Percentiles rank a stretch among this genome's conserved stretches.
Evolutionary conservation across 2,113 vertebrate genomes (phyloP).

Genomic region (Mugil cephalus): DNA sequence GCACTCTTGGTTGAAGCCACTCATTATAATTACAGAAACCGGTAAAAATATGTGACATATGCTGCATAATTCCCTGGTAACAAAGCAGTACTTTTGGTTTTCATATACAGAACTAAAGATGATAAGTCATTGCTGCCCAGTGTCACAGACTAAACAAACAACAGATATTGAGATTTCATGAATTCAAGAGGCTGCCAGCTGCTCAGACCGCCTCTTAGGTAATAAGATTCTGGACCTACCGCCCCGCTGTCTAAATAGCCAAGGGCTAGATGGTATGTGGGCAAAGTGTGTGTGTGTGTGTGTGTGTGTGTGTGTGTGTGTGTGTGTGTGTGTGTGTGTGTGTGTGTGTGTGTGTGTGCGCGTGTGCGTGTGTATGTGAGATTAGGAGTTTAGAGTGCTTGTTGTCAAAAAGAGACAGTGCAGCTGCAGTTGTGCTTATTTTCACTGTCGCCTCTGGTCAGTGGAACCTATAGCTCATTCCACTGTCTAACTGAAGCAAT

Average conservation of each 20-base stretch:
- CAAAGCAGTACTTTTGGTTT: not conserved
- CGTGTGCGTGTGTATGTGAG: too few relatives aligned
- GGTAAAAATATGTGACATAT: not conserved
- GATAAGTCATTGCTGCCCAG: constrained; percentile 25
- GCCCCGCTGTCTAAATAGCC: constrained; percentile 58
- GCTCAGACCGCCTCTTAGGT: constrained; percentile 59
- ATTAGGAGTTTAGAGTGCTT: constrained; percentile 31
- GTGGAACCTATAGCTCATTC: constrained; percentile 54
- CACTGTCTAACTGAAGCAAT: constrained; percentile 60
- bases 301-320: constrained; percentile 2
- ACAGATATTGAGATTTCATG: constrained; percentile 60
- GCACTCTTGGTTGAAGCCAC: too few relatives aligned
- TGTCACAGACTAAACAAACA: constrained; percentile 48
- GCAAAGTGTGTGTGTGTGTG: constrained; percentile 16
- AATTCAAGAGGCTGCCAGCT: constrained; percentile 64
- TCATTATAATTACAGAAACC: not conserved
- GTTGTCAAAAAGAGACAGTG: constrained; percentile 48
- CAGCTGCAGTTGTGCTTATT: constrained; percentile 48
- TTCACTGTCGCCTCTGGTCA: constrained; percentile 51
- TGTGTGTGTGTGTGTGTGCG: constrained; percentile 1
- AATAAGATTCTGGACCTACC: constrained; percentile 62
- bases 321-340: constrained; percentile 21
- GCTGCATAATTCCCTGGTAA: not conserved
- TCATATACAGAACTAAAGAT: not conserved
- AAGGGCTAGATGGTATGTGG: constrained; percentile 42